Evolutionary conservation across 2,113 vertebrate species (phyloP).

Genomic region (Alethe diademata): DNA sequence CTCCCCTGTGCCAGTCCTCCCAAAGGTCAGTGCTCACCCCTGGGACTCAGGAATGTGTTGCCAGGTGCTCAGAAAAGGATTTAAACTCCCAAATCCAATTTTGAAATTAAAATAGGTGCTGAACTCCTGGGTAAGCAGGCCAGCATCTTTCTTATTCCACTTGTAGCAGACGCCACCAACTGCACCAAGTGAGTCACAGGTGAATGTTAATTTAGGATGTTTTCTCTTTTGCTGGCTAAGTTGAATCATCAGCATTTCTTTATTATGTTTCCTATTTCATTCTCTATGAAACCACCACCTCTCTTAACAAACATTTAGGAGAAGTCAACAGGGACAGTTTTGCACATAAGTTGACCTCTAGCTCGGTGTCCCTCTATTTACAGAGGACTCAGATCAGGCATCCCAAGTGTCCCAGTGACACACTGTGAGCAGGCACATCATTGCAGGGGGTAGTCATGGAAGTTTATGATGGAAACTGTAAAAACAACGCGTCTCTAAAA

Average conservation of each 20-base stretch:
- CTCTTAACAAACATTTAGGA: background rate
- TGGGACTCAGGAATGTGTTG: rapidly evolving
- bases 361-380: background rate
- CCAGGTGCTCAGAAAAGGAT: background rate
- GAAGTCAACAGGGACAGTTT: background rate
- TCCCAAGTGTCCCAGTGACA: background rate
- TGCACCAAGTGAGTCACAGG: background rate
- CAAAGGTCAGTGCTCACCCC: background rate
- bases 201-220: background rate
- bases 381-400: background rate
- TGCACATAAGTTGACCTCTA: background rate
- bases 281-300: background rate
- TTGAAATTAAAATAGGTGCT: background rate
- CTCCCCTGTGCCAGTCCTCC: background rate
- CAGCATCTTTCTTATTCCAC: background rate
- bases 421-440: background rate
- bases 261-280: background rate
- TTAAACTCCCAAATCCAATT: background rate
- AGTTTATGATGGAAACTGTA: background rate
- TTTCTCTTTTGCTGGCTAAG: background rate
- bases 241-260: background rate
- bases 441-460: background rate
- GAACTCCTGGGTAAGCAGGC: background rate
- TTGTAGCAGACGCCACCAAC: background rate
- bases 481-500: background rate